phyloP scores from a whole-genome alignment of 1,140 invertebrate genomes.

The Monochamus saltuarius region DNA sequence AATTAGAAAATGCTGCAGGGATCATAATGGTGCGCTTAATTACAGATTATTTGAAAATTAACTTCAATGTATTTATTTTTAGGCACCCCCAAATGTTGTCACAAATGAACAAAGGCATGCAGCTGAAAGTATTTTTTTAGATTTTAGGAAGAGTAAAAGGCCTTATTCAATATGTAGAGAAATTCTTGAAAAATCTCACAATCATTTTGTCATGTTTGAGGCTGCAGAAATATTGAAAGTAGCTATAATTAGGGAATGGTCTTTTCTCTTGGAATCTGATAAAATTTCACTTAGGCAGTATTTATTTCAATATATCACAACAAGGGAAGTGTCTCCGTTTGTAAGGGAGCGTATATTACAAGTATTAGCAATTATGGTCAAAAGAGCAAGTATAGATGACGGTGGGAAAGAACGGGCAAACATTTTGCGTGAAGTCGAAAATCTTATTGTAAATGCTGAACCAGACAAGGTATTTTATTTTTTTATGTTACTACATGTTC shows the following conservation, averaged over 20 bases:
- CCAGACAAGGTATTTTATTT: neutral
- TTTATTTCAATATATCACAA: conserved; percentile 74
- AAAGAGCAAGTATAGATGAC: conserved; percentile 75
- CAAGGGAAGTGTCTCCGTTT: conserved; percentile 60
- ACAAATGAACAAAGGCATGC: conserved; percentile 73
- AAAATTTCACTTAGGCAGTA: conserved; percentile 75
- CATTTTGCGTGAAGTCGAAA: conserved; percentile 74
- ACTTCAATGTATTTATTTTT: conserved; percentile 40
- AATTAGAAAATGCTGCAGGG: conserved; percentile 46
- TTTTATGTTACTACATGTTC: too few relatives aligned
- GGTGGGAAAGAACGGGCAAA: conserved; percentile 65
- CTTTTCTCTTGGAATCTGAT: conserved; percentile 64
- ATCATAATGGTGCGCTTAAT: conserved; percentile 43
- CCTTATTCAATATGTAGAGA: conserved; percentile 80
- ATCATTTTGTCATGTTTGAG: conserved; percentile 86
- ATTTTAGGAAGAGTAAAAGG: conserved; percentile 78
- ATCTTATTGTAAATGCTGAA: conserved; percentile 64
- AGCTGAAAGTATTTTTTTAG: conserved; percentile 77
- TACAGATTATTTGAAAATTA: conserved; percentile 12
- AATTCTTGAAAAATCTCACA: conserved; percentile 75
- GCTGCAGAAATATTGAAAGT: conserved; percentile 80
- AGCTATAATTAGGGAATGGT: conserved; percentile 82
- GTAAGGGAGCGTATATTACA: conserved; percentile 71
- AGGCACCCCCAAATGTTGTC: conserved; percentile 83
- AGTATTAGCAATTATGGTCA: conserved; percentile 84